phyloP scores from a whole-genome alignment of 2,797 vertebrate genomes.

The Alosa sapidissima region DNA sequence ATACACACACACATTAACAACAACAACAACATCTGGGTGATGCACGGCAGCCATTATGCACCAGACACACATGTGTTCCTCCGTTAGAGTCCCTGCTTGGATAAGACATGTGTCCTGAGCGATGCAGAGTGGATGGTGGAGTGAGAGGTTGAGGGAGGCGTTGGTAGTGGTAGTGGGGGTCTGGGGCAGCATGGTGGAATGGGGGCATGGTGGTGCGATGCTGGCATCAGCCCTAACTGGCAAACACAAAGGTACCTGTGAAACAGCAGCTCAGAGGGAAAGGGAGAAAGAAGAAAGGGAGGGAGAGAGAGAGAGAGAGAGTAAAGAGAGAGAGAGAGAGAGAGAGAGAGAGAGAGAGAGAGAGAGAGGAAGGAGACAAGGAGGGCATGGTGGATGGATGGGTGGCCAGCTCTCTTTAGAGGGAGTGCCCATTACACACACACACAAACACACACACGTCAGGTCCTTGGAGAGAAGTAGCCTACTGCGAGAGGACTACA shows the following conservation, averaged over 20 bases:
- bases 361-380: neutral
- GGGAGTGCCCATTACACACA: neutral
- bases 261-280: conserved; percentile 12
- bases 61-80: too few species aligned
- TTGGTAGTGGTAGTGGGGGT: too few species aligned
- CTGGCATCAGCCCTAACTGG: too few species aligned
- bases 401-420: neutral
- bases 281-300: neutral
- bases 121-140: too few species aligned
- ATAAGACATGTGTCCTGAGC: too few species aligned
- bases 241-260: neutral
- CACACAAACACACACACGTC: neutral
- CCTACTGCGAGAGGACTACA: neutral
- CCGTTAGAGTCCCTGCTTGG: too few species aligned
- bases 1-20: neutral
- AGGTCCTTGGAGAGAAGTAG: neutral
- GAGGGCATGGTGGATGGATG: neutral
- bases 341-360: neutral
- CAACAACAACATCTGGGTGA: too few species aligned
- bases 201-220: too few species aligned
- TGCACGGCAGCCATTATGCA: too few species aligned
- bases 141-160: too few species aligned
- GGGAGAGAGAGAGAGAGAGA: neutral
- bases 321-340: too few species aligned
- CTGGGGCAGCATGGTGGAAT: too few species aligned